phyloP scores from a whole-genome alignment of 2,888 invertebrate genomes.

The Lasioglossum lativentre region DNA sequence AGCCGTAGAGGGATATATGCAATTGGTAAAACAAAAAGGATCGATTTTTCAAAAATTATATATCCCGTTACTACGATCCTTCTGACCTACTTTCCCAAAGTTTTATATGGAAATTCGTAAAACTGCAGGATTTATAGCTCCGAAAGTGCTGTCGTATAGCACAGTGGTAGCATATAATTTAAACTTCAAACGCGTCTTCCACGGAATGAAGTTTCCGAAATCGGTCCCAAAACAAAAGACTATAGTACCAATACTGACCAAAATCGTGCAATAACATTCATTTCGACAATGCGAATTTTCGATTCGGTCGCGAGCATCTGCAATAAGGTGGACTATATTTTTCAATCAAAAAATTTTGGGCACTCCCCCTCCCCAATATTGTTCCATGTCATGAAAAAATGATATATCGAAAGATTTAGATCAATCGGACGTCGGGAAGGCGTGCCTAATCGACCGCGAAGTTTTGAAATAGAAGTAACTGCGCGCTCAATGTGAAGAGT shows the following conservation, averaged over 20 bases:
- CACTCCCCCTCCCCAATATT: no score
- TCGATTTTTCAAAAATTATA: neutral
- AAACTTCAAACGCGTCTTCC: neutral
- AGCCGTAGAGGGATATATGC: no score
- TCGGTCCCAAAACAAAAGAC: neutral
- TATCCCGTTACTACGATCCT: neutral
- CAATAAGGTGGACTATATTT: no score
- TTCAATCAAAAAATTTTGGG: no score
- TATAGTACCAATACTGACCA: neutral
- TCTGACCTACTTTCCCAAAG: neutral
- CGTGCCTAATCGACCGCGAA: no score
- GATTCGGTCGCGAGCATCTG: no score
- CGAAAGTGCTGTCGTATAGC: neutral
- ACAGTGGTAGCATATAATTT: neutral
- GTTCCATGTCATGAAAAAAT: no score
- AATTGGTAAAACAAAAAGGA: neutral
- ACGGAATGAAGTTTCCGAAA: neutral
- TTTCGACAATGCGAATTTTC: no score
- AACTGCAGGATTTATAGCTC: neutral
- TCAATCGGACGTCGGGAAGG: no score
- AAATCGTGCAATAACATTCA: neutral
- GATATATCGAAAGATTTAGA: no score
- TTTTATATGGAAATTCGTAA: neutral
- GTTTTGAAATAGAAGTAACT: no score
- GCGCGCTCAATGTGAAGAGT: no score